These are phyloP conservation scores for Germaria angustata DNA, from an alignment of 2,888 invertebrate genomes.

Conservation along the genomic window DNA sequence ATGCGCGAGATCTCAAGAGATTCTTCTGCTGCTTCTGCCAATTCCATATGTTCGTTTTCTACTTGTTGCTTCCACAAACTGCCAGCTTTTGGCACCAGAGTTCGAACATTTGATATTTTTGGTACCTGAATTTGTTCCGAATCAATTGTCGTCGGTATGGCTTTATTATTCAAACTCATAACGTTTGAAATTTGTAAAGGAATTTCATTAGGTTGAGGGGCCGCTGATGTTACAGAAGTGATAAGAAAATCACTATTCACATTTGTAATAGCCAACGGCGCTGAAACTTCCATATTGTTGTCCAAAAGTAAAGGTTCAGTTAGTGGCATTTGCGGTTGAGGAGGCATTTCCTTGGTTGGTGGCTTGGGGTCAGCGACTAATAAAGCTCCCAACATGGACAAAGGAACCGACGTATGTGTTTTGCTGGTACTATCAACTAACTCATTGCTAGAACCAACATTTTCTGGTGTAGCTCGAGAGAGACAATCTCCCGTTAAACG, in stretches of 20 bases:
- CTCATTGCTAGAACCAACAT: not conserved
- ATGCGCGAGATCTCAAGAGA: constrained; percentile 64
- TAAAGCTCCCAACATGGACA: constrained; percentile 65
- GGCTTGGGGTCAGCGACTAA: constrained; percentile 65
- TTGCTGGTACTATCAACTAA: not conserved
- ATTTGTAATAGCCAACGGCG: constrained; percentile 57
- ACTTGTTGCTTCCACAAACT: constrained; percentile 64
- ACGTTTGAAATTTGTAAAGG: constrained; percentile 68
- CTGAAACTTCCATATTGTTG: not conserved
- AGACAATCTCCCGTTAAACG: constrained; percentile 74
- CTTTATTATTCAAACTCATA: constrained; percentile 59
- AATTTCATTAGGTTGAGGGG: not conserved
- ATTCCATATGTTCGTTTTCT: constrained; percentile 58
- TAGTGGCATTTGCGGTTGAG: constrained; percentile 60
- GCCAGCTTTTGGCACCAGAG: constrained; percentile 46
- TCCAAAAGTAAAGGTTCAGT: constrained; percentile 56
- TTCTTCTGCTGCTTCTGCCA: constrained; percentile 55
- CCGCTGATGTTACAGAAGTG: constrained; percentile 68
- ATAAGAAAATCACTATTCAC: constrained; percentile 68
- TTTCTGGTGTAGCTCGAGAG: constrained; percentile 53
- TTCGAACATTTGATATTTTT: constrained; percentile 68
- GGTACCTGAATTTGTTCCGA: constrained; percentile 52
- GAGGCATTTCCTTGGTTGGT: constrained; percentile 62
- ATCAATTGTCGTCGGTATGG: not conserved
- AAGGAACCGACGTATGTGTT: not conserved